Conservation (phyloP, 2,888 invertebrate species). For the Andrena bicolor region DNA sequence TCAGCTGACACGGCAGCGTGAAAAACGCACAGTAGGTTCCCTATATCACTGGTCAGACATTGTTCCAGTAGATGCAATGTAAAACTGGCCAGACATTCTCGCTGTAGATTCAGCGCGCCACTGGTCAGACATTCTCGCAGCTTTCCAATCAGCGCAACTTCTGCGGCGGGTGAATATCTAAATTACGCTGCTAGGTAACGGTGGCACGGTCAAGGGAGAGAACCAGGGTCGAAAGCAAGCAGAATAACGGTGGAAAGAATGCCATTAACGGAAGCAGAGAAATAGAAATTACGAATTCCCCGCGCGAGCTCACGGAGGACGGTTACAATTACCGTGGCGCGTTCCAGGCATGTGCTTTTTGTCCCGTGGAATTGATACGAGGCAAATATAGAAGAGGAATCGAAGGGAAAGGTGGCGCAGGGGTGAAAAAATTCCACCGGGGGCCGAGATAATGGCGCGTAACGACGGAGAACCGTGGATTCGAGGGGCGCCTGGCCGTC, state of each 20-base stretch:
- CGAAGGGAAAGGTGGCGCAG: background rate
- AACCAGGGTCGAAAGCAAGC: background rate
- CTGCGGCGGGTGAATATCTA: background rate
- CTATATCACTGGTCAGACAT: too few relatives aligned
- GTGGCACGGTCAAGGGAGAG: background rate
- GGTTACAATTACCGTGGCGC: conserved; percentile 3
- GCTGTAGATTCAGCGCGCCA: background rate
- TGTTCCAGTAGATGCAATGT: background rate
- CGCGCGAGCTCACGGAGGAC: background rate
- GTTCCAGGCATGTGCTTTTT: background rate
- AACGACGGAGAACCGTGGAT: conserved; percentile 47
- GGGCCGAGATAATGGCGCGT: conserved; percentile 37
- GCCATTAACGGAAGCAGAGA: conserved; percentile 5
- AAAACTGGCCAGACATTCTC: background rate
- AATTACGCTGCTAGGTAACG: background rate
- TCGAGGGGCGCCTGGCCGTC: conserved; percentile 32
- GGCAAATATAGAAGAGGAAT: background rate
- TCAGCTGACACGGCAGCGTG: too few relatives aligned
- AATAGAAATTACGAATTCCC: conserved; percentile 25
- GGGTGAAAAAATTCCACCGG: conserved; percentile 12
- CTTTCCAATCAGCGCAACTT: background rate
- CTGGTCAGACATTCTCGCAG: background rate
- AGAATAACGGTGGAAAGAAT: conserved; percentile 1
- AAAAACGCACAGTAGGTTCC: too few relatives aligned
- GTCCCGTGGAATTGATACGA: conserved; percentile 13